Percentiles rank a stretch among this genome's conserved stretches.
phyloP scores from a whole-genome alignment of 1,140 invertebrate species.

The Temnothorax longispinosus region DNA sequence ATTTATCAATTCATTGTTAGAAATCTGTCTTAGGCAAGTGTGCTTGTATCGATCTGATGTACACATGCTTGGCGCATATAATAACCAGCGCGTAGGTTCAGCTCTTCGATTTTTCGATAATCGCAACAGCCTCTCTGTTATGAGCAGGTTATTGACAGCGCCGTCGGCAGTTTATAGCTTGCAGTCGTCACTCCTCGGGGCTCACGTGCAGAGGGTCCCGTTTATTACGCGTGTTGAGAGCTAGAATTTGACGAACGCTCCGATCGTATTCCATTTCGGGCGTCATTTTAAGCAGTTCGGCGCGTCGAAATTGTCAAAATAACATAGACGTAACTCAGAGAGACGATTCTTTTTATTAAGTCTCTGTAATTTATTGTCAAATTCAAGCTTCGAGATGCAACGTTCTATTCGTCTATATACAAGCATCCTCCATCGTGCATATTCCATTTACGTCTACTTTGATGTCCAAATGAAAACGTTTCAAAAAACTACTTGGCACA shows the following conservation, averaged over 20 bases:
- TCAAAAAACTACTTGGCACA: constrained; percentile 18
- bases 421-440: constrained; percentile 45
- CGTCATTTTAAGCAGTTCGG: constrained; percentile 13
- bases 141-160: constrained; percentile 45
- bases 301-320: constrained; percentile 32
- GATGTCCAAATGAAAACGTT: background rate
- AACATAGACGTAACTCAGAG: background rate
- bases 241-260: constrained; percentile 48
- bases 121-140: constrained; percentile 42
- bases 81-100: background rate
- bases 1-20: background rate
- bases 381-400: constrained; percentile 24
- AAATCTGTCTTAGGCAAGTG: background rate
- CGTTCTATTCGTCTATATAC: background rate
- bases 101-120: constrained; percentile 44
- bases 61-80: background rate
- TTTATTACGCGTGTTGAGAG: constrained; percentile 61
- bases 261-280: constrained; percentile 10
- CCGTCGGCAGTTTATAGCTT: constrained; percentile 57
- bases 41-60: background rate
- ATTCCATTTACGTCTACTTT: constrained; percentile 40
- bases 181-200: constrained; percentile 70
- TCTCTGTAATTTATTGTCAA: constrained; percentile 5
- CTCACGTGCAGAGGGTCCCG: constrained; percentile 74
- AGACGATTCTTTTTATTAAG: background rate